Evolutionary conservation across 2,797 vertebrate species (phyloP), one percentile per base, ranked within the genome.

Genomic region (Helicolenus hilgendorfi): DNA sequence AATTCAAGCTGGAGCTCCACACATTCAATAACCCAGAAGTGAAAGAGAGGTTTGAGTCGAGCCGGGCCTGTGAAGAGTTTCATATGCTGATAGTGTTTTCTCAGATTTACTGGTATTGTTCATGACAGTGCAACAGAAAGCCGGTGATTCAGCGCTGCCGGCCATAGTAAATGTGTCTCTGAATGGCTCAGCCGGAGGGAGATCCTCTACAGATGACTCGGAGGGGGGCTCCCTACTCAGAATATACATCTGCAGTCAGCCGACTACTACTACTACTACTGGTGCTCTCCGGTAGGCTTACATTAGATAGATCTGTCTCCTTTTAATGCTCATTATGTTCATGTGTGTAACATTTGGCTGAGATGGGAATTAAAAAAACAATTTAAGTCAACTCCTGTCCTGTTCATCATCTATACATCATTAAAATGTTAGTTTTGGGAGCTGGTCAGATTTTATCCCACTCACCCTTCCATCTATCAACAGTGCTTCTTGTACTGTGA

Each of bases 141-240:
- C 63, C 1, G 77, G 89, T 96, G 96, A 97, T 95, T 97, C 95
- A 97, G 93, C 90, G 60, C 79, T 80, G 83, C 77, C 73, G 38
- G 87, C n/a, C 63, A 81, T 88, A 86, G 90, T 78, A 84, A 86
- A 38, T 53, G 77, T 65, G 79, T 63, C 74, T 94, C 92, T 83
- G 81, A 92, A 81, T 86, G 78, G 79, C 92, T 95, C 89, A 91
- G 86, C 83, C 59, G 29, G 77, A 95, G 94, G 97, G 97, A 95
- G 96, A 97, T 97, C 97, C 97, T 97, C 96, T 95, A 35, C 81
- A 89, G 81, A 96, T 97, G 96, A 97, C 92, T 96, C 64, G 77
- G 72, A 84, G 93, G 97, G 97, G 96, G 95, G 94, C 92, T 91
- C 96, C 97, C 94, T 83, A 14, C 7, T 63, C 73, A 70, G 76